Conservation (phyloP, 1,140 invertebrate species). For the Hermetia illucens region DNA sequence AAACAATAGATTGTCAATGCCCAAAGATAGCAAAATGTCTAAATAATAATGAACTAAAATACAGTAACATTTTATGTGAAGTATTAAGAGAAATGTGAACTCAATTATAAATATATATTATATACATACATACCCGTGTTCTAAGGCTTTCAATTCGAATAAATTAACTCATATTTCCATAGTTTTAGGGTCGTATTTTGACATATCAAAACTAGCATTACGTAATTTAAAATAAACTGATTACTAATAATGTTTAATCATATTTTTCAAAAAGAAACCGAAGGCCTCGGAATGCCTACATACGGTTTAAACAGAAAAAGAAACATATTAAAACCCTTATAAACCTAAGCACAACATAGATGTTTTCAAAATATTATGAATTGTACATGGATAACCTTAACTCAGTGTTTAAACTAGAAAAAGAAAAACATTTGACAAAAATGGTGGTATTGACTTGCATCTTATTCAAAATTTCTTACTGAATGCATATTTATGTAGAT, state of each 20-base stretch:
- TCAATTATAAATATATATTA: not conserved
- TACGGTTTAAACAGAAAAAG: not conserved
- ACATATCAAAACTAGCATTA: not conserved
- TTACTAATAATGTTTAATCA: not conserved
- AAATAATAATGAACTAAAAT: not conserved
- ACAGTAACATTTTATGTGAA: not conserved
- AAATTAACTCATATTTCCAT: not conserved
- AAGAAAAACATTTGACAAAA: conserved; percentile 1
- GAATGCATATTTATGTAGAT: not conserved
- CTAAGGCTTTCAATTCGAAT: too few species aligned
- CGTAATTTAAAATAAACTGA: not conserved
- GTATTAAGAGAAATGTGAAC: not conserved
- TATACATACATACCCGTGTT: not conserved
- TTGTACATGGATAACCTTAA: not conserved
- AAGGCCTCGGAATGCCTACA: too few species aligned
- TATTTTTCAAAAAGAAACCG: not conserved
- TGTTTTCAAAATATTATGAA: not conserved
- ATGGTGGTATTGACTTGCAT: not conserved
- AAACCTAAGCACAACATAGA: not conserved
- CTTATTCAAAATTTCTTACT: not conserved
- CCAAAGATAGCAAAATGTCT: conserved; percentile 1
- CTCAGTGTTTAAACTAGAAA: not conserved
- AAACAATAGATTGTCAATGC: not conserved
- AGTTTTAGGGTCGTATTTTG: not conserved
- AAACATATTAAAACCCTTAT: not conserved